phyloP scores from a whole-genome alignment of 1,140 invertebrate species.

The Chrysoperla carnea region DNA sequence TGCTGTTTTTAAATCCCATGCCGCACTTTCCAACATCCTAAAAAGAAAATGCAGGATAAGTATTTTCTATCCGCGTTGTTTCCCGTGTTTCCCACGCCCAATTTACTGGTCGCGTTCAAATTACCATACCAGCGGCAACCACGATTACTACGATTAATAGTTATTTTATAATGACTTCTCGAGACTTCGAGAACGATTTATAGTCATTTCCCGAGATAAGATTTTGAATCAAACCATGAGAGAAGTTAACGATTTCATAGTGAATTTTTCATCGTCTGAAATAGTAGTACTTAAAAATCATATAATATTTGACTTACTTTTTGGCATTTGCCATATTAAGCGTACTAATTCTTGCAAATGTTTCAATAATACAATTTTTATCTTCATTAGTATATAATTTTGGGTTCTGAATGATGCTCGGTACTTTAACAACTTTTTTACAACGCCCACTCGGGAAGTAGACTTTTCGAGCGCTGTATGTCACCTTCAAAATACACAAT shows the following conservation, averaged over 20 bases:
- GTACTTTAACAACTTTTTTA: conserved; percentile 4
- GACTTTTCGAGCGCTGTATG: no score
- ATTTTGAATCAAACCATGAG: not conserved
- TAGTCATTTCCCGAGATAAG: no score
- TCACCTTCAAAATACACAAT: no score
- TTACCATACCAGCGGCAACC: no score
- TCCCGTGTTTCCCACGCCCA: no score
- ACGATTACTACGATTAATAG: no score
- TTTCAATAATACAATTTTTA: conserved; percentile 34
- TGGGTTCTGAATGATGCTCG: conserved; percentile 1
- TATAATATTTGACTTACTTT: conserved; percentile 35
- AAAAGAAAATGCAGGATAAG: no score
- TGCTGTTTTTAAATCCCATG: conserved; percentile 66
- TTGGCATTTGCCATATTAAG: conserved; percentile 69
- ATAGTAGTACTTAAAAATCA: conserved; percentile 1
- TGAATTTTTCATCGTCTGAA: not conserved
- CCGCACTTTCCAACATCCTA: conserved; percentile 73
- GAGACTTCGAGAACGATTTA: no score
- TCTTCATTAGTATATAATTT: conserved; percentile 9
- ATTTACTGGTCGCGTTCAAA: no score
- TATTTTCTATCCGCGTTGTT: no score
- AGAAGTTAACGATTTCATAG: not conserved
- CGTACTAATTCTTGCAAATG: conserved; percentile 51
- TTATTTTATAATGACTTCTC: no score
- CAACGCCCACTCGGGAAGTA: no score